Percentiles rank a stretch among this genome's conserved stretches.
phyloP scores from a whole-genome alignment of 2,888 invertebrate species.

The Eristalis pertinax region DNA sequence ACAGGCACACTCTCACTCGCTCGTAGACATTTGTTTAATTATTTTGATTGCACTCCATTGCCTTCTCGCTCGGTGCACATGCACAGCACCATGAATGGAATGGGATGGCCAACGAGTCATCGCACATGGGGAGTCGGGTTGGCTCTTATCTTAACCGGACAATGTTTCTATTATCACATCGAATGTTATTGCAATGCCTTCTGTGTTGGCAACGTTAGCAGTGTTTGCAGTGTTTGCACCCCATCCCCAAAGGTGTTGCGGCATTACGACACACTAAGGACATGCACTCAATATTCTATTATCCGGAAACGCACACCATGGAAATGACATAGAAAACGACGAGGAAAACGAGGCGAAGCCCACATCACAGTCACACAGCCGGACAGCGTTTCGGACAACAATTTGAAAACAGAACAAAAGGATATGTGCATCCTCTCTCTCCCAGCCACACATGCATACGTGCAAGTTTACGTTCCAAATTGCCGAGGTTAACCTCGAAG shows the following conservation, averaged over 20 bases:
- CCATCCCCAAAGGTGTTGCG: conserved; percentile 14
- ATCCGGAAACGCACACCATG: conserved; percentile 50
- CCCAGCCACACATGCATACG: no score
- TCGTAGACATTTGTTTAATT: conserved; percentile 54
- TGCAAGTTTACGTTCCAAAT: neutral
- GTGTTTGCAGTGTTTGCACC: neutral
- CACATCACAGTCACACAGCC: neutral
- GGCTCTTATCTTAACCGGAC: conserved; percentile 49
- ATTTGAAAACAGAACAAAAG: conserved; percentile 48
- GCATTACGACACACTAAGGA: conserved; percentile 36
- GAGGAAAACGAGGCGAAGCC: conserved; percentile 29
- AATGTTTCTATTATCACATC: conserved; percentile 66
- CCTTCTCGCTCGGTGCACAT: conserved; percentile 1
- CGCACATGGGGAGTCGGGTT: neutral
- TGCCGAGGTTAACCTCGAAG: conserved; percentile 46
- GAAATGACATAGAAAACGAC: conserved; percentile 25
- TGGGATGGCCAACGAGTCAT: conserved; percentile 47
- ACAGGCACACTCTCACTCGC: neutral
- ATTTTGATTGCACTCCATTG: conserved; percentile 51
- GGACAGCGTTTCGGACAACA: conserved; percentile 27
- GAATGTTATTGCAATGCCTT: conserved; percentile 40
- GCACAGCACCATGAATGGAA: conserved; percentile 27
- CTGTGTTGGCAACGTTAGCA: neutral
- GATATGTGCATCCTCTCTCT: no score
- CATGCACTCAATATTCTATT: conserved; percentile 64